Base-by-base conservation (phyloP, 2,888 invertebrate genomes). In the Polyploca ridens region DNA sequence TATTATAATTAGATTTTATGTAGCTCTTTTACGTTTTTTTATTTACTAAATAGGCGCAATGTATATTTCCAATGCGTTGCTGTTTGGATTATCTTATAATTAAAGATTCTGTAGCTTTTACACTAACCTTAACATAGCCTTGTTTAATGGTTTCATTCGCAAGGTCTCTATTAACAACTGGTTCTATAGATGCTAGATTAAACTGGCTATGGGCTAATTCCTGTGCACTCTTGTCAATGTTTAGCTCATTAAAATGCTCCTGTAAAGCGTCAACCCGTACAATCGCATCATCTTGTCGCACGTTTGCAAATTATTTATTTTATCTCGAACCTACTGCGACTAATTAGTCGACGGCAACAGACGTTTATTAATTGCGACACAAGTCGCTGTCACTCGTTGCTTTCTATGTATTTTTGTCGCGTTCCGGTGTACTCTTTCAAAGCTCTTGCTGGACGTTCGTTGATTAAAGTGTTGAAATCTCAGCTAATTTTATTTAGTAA, bases 361-460 rank as follows among this genome's bases (percentile, higher is more conserved):
- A 93, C 92, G 76, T 91, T 88, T 92, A 93, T 92, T 92, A 93
- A 93, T 93, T 90, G 91, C 90, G 82, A 91, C 91, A 90, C 88
- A 83, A 87, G 89, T 90, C 84, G 73, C 83, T 85, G 90, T 88
- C 87, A 82, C 66, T 74, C 75, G 72, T 80, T 71, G 78, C 79
- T 81, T 79, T 77, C 80, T 82, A 72, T 72, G 54, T 72, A 74
- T 78, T 85, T 86, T 85, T 86, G 79, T 79, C 71, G 54, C 54
- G 74, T 77, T 76, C 79, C 78, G 79, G 85, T 86, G 85, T 89
- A 80, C 82, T 79, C 84, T 89, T 90, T 88, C 87, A 88, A 85
- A 86, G 89, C 79, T 75, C 78, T n/a, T 19, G 19, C 72, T 75
- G 77, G 73, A 74, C 64, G 65, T 62, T 64, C 68, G 75, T 67